Evolutionary conservation across 2,113 vertebrate genomes (phyloP), one percentile per base, ranked within the genome.

Genomic region (Osmerus eperlanus): DNA sequence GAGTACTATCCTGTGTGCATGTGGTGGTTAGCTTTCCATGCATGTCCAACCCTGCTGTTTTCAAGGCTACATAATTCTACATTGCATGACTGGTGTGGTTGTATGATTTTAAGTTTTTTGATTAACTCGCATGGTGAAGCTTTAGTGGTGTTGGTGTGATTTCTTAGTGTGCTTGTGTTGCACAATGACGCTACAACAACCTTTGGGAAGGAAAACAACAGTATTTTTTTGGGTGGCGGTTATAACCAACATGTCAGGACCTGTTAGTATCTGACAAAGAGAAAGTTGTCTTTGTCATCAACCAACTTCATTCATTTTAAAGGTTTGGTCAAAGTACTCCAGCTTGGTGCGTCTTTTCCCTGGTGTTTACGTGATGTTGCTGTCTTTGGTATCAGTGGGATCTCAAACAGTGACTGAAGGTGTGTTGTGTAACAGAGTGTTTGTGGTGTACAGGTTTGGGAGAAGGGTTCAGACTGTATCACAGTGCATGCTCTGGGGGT

Each of bases 401-500:
- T 67, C 21, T 59, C n/a, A 19, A n/a, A 47, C 18, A 21, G 59
- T 70, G 29, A 11, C n/a, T 70, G 3, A 5, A 9, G 55, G 2
- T 23, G 4, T 64, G 61, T 79, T 60, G 15, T 62, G 55, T 67
- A 4, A 23, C 63, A 69, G 4, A 21, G 47, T 2, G 3, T 58
- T 55, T 77, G 32, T 25, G 56, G 12, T 76, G 28, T 86, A 58
- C 64, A 99, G 97, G 95, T 92, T 1, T 89, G 85, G 15, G 83
- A 94, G 71, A 68, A 90, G 84, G 87, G 92, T 71, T 88, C 94
- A 0, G 96, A 98, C 0, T 89, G 93, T 89, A 96, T 98, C n/a
- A 94, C 95, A 0, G 95, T 98, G 13, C 96, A 96, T 0, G 97
- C 96, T 1, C 75, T 99, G 19, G 72, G 92, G 3, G 97, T 97